phyloP scores from a whole-genome alignment of 2,797 vertebrate genomes.

The Philypnodon macrostomus region DNA sequence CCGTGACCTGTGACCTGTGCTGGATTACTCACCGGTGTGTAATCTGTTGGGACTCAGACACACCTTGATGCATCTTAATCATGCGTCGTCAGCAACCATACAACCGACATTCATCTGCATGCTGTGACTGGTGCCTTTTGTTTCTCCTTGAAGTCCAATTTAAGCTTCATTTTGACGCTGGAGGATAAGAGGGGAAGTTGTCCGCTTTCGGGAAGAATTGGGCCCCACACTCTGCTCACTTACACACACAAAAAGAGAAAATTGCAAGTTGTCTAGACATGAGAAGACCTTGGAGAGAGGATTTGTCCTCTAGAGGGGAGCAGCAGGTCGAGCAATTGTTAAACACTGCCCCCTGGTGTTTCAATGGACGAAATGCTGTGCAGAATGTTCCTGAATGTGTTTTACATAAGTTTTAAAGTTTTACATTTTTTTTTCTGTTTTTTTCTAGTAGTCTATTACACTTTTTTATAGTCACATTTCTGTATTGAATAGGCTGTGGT shows the following conservation, averaged over 20 bases:
- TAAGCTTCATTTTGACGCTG: slow-evolving; percentile 32
- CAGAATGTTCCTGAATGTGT: not conserved
- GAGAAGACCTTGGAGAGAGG: slow-evolving; percentile 38
- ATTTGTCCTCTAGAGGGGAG: slow-evolving; percentile 34
- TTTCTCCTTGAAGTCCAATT: slow-evolving; percentile 48
- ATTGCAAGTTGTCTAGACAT: slow-evolving; percentile 56
- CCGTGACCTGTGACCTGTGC: slow-evolving; percentile 51
- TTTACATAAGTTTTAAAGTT: too few relatives aligned
- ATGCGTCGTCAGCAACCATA: too few relatives aligned
- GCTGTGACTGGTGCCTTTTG: slow-evolving; percentile 28
- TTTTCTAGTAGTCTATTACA: too few relatives aligned
- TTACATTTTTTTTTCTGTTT: too few relatives aligned
- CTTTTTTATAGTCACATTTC: too few relatives aligned
- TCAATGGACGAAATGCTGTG: not conserved
- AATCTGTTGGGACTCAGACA: slow-evolving; percentile 37
- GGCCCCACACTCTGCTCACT: slow-evolving; percentile 3
- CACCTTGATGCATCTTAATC: slow-evolving; percentile 39
- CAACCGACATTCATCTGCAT: slow-evolving; percentile 51
- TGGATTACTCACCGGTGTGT: slow-evolving; percentile 31
- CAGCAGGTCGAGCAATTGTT: slow-evolving; percentile 9
- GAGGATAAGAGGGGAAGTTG: slow-evolving; percentile 18
- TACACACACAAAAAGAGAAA: slow-evolving; percentile 37
- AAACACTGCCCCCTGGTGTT: slow-evolving; percentile 60
- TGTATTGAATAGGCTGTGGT: too few relatives aligned
- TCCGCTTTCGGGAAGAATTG: slow-evolving; percentile 38